Conservation (phyloP, 23 tunicate genomes). For the Oikopleura vanhoeffeni region DNA sequence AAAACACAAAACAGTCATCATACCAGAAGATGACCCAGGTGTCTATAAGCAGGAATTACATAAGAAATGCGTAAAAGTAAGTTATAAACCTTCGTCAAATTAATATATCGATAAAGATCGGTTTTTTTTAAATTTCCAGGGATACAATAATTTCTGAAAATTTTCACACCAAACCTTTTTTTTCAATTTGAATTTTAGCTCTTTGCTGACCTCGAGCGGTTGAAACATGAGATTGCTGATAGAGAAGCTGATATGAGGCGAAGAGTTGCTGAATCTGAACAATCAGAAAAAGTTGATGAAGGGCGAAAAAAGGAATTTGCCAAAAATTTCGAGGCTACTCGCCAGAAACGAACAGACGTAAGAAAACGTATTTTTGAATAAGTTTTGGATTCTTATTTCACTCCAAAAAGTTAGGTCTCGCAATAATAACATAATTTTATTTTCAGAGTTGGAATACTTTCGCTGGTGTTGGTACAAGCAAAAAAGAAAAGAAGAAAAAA, state of each 20-base stretch:
- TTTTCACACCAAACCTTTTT: no score
- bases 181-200: background rate
- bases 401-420: no score
- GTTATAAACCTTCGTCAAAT: no score
- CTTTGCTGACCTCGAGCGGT: background rate
- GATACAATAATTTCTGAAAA: no score
- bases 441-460: constrained; percentile 7
- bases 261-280: background rate
- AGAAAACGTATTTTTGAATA: background rate
- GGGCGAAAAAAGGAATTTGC: background rate
- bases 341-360: constrained; percentile 11
- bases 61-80: background rate
- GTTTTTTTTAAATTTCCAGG: background rate
- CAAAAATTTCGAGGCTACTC: background rate
- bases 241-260: background rate
- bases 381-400: no score
- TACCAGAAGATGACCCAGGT: constrained; percentile 2
- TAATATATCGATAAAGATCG: background rate
- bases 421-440: background rate
- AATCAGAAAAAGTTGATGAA: background rate
- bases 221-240: background rate
- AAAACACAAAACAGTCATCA: background rate
- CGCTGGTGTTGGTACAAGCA: background rate
- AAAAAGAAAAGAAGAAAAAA: background rate
- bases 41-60: constrained; percentile 12